Evolutionary conservation across 1,140 invertebrate genomes (phyloP), one percentile per base, ranked within the genome.

Genomic region (Nasonia longicornis): DNA sequence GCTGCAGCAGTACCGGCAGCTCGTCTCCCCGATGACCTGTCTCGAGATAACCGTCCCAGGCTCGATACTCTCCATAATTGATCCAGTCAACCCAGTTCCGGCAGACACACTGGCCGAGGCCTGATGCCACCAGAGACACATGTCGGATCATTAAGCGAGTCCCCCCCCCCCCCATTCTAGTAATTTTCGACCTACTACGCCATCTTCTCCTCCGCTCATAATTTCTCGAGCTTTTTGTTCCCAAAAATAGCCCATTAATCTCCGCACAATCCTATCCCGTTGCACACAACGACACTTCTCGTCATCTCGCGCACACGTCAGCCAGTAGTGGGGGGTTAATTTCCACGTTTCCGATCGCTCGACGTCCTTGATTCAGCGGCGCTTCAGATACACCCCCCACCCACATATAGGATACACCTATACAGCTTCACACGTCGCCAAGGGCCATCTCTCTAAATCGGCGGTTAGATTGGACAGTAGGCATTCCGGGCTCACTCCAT

Each of bases 11-110:
- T 1, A 26, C 31, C n/a, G 1, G 66, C 22, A 35, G 29, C 52
- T 66, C 78, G 4, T 38, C 52, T 81, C 79, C 73, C 64, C 48
- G 73, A 76, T 81, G 79, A 71, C 79, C 79, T 70, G 79, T 71
- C 66, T 71, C 66, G 80, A 77, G 64, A 72, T 81, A 76, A 70
- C 79, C 72, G 42, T 67, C 42, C 66, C 26, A 38, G 29, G 67
- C 45, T 76, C 73, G 31, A 81, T 76, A 71, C 73, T 70, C 64
- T 81, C 42, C 79, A 81, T 81, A 81, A 81, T 81, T 70, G 79
- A 81, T 81, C 72, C 73, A 76, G 79, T 67, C 72, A 69, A 52
- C 71, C 69, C 35, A 63, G 79, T 80, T 63, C 74, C 74, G 74
- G 10, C 31, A 16, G 6, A 38, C n/a, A 63, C 63, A 66, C 8